phyloP scores from a whole-genome alignment of 2,113 vertebrate genomes.

The Scytalopus superciliaris region DNA sequence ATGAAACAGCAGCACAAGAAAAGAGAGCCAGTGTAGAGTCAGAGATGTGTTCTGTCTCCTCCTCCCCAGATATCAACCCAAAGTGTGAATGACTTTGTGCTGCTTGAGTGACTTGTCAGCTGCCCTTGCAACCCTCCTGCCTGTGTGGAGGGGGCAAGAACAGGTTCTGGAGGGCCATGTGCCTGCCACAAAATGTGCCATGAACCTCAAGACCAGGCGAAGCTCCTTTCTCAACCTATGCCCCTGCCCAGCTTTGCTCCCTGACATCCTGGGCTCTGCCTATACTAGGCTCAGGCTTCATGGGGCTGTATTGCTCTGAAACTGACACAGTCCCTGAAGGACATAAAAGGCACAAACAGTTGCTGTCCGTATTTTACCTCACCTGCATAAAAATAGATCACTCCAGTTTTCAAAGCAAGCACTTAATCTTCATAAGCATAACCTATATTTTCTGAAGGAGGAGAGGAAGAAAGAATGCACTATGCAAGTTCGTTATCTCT shows the following conservation, averaged over 20 bases:
- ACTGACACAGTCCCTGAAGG: not conserved
- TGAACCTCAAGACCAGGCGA: not conserved
- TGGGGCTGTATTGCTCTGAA: not conserved
- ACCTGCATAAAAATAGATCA: constrained; percentile 34
- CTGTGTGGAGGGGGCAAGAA: not conserved
- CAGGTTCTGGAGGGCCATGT: fast-evolving
- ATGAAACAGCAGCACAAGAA: not conserved
- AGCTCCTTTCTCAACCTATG: not conserved
- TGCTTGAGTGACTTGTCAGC: not conserved
- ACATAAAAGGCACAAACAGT: not conserved
- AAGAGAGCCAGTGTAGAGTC: not conserved
- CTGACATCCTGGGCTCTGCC: not conserved
- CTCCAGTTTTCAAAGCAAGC: constrained; percentile 3
- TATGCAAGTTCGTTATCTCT: constrained; percentile 22
- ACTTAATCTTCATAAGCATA: constrained; percentile 44
- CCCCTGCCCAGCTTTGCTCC: not conserved
- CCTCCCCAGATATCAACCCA: fast-evolving
- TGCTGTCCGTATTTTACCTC: not conserved
- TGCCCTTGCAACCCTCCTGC: not conserved
- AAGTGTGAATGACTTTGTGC: not conserved
- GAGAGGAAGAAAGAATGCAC: not conserved
- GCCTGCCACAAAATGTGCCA: not conserved
- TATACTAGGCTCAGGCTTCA: not conserved
- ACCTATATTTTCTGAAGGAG: constrained; percentile 13
- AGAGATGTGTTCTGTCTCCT: not conserved